A percentile compares a stretch with the other conserved stretches of the same genome.
Evolutionary conservation across 2,113 vertebrate genomes (phyloP).

Genomic region (Corythornis cristatus): DNA sequence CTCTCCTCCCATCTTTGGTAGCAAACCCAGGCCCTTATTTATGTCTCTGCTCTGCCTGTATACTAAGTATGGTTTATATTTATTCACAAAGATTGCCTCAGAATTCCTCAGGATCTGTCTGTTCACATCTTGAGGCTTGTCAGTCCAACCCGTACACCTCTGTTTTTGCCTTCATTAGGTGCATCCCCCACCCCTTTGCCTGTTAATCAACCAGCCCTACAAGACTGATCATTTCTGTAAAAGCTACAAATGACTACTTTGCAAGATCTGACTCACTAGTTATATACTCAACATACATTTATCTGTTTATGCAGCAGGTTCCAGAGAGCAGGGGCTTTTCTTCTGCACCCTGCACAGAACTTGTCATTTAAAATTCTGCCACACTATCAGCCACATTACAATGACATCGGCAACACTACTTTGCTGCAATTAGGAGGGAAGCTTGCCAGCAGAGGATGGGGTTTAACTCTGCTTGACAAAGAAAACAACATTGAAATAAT

Average conservation of each 20-base stretch:
- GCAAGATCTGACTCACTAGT: neutral
- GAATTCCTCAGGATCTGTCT: neutral
- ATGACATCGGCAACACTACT: neutral
- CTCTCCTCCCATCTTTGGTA: neutral
- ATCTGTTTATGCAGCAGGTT: slow-evolving; percentile 1
- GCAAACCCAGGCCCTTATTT: neutral
- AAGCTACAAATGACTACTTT: neutral
- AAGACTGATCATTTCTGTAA: neutral
- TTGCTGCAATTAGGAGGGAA: neutral
- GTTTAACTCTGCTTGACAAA: neutral
- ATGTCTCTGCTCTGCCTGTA: neutral
- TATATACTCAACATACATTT: neutral
- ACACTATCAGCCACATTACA: neutral
- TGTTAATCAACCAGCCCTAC: neutral
- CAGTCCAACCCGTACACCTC: fast-evolving
- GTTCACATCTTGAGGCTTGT: neutral
- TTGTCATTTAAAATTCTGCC: neutral
- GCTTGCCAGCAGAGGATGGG: neutral
- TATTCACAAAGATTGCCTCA: neutral
- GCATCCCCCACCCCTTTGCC: neutral
- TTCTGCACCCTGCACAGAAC: neutral
- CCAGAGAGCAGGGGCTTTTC: slow-evolving; percentile 25
- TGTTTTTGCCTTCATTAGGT: neutral
- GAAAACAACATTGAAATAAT: neutral
- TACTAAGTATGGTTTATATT: neutral